These are phyloP conservation scores for Artibeus jamaicensis DNA, from an alignment of 2,797 vertebrate species.

Conservation along the genomic window DNA sequence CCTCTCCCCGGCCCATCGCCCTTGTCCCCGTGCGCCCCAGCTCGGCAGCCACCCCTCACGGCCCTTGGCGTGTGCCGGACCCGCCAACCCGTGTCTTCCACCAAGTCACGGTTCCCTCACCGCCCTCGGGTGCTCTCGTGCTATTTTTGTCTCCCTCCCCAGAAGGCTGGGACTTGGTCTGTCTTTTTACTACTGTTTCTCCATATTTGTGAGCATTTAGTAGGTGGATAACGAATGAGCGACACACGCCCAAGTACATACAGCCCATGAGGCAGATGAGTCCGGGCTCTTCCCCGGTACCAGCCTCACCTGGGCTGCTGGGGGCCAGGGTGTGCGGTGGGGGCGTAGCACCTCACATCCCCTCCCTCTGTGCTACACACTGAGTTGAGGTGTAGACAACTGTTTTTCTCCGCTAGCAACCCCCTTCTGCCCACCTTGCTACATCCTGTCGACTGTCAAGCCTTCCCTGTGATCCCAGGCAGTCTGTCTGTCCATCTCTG, in stretches of 20 bases:
- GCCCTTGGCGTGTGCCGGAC: fast-evolving
- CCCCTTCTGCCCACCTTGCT: background rate
- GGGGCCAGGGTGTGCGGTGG: background rate
- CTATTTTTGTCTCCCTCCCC: background rate
- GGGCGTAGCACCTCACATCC: fast-evolving
- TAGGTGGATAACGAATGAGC: background rate
- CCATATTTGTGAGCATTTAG: background rate
- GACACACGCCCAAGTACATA: no score
- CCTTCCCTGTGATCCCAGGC: background rate
- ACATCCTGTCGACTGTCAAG: background rate
- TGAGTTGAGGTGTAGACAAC: background rate
- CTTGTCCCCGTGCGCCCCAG: background rate
- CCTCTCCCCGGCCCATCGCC: no score
- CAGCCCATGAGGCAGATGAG: background rate
- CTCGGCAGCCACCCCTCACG: no score
- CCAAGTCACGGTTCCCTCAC: background rate
- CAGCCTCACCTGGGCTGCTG: background rate
- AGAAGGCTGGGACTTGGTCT: background rate
- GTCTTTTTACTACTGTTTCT: background rate
- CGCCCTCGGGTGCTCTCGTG: fast-evolving
- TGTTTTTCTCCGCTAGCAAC: background rate
- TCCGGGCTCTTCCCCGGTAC: background rate
- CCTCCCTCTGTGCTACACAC: background rate
- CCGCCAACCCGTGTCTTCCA: fast-evolving
- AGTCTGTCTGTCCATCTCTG: background rate